phyloP scores from a whole-genome alignment of 2,888 invertebrate species.

The Noctua comes region DNA sequence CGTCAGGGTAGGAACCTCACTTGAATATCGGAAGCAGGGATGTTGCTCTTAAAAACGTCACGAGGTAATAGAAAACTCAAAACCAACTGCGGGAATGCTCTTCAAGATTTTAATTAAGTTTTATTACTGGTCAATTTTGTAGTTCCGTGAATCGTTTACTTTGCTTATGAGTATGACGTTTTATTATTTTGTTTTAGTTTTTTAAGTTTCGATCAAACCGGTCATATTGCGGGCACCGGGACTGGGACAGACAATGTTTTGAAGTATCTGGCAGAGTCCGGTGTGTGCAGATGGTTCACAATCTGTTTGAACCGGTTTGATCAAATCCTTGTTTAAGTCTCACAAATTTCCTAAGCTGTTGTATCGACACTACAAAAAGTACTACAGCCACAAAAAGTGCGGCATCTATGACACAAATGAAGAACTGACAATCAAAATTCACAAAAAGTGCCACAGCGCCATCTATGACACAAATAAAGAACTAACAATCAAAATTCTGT shows the following conservation, averaged over 20 bases:
- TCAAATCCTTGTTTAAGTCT: background rate
- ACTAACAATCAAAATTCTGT: too few species aligned
- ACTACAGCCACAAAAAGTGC: too few species aligned
- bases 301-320: background rate
- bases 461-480: too few species aligned
- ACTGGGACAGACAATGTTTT: background rate
- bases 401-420: too few species aligned
- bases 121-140: background rate
- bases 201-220: background rate
- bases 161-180: too few species aligned
- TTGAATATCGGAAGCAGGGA: conserved; percentile 24
- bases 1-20: conserved; percentile 17
- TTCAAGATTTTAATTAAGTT: conserved; percentile 3
- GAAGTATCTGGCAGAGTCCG: background rate
- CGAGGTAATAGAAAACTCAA: conserved; percentile 22
- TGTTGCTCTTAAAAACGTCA: conserved; percentile 33
- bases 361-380: too few species aligned
- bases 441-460: too few species aligned
- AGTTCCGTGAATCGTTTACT: background rate
- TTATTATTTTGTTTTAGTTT: background rate
- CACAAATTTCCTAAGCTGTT: background rate
- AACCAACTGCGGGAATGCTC: background rate
- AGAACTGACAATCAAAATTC: too few species aligned
- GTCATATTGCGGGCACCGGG: background rate
- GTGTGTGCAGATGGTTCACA: background rate